Evolutionary conservation across 1,140 invertebrate species (phyloP).

Genomic region (Bombus superbus): DNA sequence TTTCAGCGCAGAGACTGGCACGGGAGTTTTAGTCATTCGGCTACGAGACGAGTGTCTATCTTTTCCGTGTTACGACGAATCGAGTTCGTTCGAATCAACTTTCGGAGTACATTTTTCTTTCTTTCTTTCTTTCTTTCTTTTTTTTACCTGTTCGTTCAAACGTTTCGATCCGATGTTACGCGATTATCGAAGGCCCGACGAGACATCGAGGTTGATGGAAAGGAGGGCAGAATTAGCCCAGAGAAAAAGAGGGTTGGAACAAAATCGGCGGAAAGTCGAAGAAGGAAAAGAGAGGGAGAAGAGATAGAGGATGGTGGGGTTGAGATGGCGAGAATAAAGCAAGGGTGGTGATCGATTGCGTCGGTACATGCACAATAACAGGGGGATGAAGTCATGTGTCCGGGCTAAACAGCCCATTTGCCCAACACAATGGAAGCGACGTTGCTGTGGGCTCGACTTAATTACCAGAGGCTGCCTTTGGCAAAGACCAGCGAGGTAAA

Average conservation of each 20-base stretch:
- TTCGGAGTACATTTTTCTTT: conserved; percentile 15
- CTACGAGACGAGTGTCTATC: background rate
- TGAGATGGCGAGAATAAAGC: conserved; percentile 12
- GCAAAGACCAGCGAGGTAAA: conserved; percentile 26
- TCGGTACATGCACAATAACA: conserved; percentile 71
- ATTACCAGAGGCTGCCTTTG: conserved; percentile 71
- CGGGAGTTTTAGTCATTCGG: background rate
- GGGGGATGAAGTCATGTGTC: conserved; percentile 68
- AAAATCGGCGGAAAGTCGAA: background rate
- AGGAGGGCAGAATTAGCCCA: too few relatives aligned
- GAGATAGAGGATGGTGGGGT: too few relatives aligned
- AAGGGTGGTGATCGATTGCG: conserved; percentile 67
- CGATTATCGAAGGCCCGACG: background rate
- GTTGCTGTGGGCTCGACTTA: conserved; percentile 70
- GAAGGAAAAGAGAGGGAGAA: background rate
- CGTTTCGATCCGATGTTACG: background rate
- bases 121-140: background rate
- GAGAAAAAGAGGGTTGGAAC: background rate
- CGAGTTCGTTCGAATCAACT: background rate
- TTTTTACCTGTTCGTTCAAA: background rate
- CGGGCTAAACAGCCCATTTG: conserved; percentile 75
- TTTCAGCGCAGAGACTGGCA: conserved; percentile 6
- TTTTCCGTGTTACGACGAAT: background rate
- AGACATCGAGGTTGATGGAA: background rate
- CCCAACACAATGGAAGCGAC: conserved; percentile 69